Evolutionary conservation across 2,888 invertebrate genomes (phyloP).

Genomic region (Drosophila tripunctata): DNA sequence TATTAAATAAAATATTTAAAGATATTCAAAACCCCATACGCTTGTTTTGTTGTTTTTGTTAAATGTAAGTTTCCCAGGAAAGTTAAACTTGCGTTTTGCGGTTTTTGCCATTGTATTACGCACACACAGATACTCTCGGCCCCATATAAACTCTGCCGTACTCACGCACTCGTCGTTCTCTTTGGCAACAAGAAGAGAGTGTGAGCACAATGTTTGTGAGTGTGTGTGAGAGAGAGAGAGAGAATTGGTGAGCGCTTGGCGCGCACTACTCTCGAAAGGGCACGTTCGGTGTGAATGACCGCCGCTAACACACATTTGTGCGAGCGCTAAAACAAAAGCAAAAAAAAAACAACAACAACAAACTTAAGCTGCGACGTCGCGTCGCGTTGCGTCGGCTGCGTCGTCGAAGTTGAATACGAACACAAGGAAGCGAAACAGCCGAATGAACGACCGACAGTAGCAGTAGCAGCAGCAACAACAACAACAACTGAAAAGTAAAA

Average conservation of each 20-base stretch:
- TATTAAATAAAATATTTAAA: conserved; percentile 7
- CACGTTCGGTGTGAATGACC: conserved; percentile 83
- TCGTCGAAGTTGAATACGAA: conserved; percentile 24
- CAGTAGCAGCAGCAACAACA: conserved; percentile 25
- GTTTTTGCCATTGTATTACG: conserved; percentile 51
- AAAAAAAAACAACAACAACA: too few species aligned
- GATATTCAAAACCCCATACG: neutral
- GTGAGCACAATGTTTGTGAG: too few species aligned
- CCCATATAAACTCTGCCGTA: conserved; percentile 5
- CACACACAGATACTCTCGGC: conserved; percentile 22
- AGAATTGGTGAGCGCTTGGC: conserved; percentile 31
- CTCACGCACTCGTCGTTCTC: conserved; percentile 46
- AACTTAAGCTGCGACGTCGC: conserved; percentile 47
- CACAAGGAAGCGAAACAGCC: conserved; percentile 56
- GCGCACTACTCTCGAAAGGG: conserved; percentile 74
- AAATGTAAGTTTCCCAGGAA: conserved; percentile 23
- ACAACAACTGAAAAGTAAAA: conserved; percentile 64
- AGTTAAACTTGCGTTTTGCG: conserved; percentile 52
- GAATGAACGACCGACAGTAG: conserved; percentile 28
- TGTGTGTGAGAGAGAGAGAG: too few species aligned
- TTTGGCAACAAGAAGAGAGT: conserved; percentile 20
- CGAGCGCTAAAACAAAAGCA: conserved; percentile 69
- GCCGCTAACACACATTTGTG: conserved; percentile 83
- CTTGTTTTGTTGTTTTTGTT: neutral
- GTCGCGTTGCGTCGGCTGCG: conserved; percentile 22